phyloP scores from a whole-genome alignment of 1,140 invertebrate species.

The Heterodera schachtii region DNA sequence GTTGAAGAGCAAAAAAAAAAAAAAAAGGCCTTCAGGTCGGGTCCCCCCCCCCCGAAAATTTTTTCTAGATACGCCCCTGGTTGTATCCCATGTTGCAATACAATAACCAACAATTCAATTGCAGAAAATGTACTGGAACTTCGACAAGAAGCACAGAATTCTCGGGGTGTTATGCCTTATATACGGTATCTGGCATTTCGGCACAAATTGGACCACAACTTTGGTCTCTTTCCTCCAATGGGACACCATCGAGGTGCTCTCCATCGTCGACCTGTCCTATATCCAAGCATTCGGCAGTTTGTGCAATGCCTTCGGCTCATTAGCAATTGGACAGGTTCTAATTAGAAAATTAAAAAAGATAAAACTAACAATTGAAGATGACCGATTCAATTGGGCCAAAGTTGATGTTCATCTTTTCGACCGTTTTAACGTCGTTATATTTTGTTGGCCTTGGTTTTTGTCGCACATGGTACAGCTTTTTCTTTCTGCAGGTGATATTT shows the following conservation, averaged over 20 bases:
- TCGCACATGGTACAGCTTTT: conserved; percentile 58
- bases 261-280: conserved; percentile 64
- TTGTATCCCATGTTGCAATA: no score
- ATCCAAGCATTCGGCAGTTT: conserved; percentile 64
- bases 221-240: conserved; percentile 63
- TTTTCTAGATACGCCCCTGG: no score
- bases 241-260: conserved; percentile 62
- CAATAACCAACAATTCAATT: neutral
- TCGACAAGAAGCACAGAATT: conserved; percentile 60
- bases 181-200: conserved; percentile 64
- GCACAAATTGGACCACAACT: conserved; percentile 65
- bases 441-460: conserved; percentile 59
- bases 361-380: conserved; percentile 38
- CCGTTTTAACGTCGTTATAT: conserved; percentile 61
- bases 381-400: conserved; percentile 63
- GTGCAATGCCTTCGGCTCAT: conserved; percentile 60
- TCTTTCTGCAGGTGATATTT: conserved; percentile 55
- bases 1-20: no score
- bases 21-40: no score
- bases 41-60: no score
- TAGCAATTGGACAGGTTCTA: conserved; percentile 55
- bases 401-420: conserved; percentile 62
- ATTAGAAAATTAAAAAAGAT: neutral
- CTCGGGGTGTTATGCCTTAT: conserved; percentile 59
- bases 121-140: conserved; percentile 9